Evolutionary conservation across 2,113 vertebrate species (phyloP), one percentile per base, ranked within the genome.

Genomic region (Hemiscyllium ocellatum): DNA sequence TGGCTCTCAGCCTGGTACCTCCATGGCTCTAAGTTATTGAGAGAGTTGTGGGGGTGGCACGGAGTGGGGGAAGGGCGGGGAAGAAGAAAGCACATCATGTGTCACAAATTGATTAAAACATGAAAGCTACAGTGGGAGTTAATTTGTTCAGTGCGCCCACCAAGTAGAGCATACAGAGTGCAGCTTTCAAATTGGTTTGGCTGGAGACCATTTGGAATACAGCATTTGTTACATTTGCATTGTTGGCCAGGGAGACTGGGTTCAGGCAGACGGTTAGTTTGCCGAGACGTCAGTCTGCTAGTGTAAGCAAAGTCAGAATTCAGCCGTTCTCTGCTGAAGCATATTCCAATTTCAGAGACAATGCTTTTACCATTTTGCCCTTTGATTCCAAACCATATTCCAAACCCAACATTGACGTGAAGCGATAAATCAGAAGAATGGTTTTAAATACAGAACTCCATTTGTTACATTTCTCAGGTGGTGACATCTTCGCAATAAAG

Each of bases 31-130:
- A 91, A 37, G 61, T 24, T 69, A 10, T 42, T 29, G n/a, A 50
- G 37, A 22, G 37, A 93, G 65, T 93, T 47, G 47, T 20, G 15
- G 13, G 17, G 61, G n/a, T 33, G 56, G 29, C 29, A 29, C 37
- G 4, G 56, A 7, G 20, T 65, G 19, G 65, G 91, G 91, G 56
- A 7, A 15, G 33, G 12, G 29, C 12, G 15, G 87, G 61, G n/a
- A 68, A 68, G n/a, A 33, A 47, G 42, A 72, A 95, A 95, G 93
- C 93, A 72, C 66, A 70, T 95, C n/a, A 50, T 95, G 65, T 69
- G 22, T 95, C 93, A 95, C 42, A 42, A 95, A 72, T 42, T 72
- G 68, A 72, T 22, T 95, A 50, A 89, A 68, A 37, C 61, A 93
- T 66, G 15, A 66, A 66, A 65, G 61, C 33, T 68, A 66, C 89